These are phyloP conservation scores for Epinotia demarniana DNA, from an alignment of 2,888 invertebrate species.

Conservation along the genomic window DNA sequence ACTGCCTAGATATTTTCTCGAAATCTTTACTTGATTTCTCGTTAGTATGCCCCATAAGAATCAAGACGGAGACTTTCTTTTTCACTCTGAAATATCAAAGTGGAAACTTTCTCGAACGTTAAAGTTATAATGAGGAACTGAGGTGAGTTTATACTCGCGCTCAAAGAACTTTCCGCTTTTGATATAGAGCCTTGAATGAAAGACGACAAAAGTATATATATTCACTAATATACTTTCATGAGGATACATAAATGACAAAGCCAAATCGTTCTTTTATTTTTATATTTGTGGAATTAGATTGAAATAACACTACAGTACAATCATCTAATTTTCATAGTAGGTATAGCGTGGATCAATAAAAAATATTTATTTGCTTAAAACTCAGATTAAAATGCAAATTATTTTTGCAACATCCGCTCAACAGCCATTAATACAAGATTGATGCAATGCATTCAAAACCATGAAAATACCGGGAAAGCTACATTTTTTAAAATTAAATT, in stretches of 20 bases:
- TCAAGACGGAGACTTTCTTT: neutral
- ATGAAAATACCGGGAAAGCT: too few species aligned
- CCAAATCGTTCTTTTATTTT: neutral
- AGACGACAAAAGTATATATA: neutral
- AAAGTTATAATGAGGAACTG: constrained; percentile 28
- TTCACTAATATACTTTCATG: neutral
- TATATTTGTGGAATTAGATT: neutral
- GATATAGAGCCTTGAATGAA: neutral
- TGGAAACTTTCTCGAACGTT: constrained; percentile 8
- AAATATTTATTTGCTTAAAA: neutral
- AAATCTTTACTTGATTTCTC: neutral
- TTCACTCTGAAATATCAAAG: constrained; percentile 20
- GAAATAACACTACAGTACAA: neutral
- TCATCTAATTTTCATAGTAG: neutral
- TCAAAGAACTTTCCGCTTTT: constrained; percentile 23
- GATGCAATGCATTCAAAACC: too few species aligned
- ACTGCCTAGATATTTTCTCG: neutral
- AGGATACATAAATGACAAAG: neutral
- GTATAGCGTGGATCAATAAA: neutral
- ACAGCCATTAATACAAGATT: too few species aligned
- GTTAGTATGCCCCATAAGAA: too few species aligned
- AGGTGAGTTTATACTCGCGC: neutral
- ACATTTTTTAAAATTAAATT: too few species aligned
- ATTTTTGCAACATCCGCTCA: too few species aligned
- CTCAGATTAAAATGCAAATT: neutral